Conservation (phyloP, 2,113 vertebrate species). For the Origma solitaria region DNA sequence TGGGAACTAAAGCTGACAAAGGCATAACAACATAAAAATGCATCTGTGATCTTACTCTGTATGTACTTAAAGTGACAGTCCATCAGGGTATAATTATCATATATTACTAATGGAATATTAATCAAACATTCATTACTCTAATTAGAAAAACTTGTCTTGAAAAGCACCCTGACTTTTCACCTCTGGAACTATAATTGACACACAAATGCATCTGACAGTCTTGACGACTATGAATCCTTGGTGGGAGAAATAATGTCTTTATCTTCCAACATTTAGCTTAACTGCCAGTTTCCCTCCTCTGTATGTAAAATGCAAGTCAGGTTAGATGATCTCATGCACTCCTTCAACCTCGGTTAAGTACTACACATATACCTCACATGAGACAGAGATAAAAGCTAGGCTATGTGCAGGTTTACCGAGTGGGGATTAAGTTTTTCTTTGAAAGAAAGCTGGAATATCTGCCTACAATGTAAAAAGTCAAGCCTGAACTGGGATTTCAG, state of each 20-base stretch:
- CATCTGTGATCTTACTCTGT: background rate
- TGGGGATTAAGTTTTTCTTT: background rate
- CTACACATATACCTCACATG: background rate
- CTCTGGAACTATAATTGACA: conserved; percentile 10
- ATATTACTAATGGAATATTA: conserved; percentile 27
- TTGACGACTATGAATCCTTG: background rate
- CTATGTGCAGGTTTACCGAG: background rate
- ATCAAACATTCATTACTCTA: conserved; percentile 5
- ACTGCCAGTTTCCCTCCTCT: background rate
- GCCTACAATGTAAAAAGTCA: background rate
- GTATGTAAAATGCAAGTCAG: background rate
- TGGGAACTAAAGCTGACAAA: background rate
- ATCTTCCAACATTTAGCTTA: background rate
- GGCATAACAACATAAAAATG: background rate
- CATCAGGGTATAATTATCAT: background rate
- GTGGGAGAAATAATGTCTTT: background rate
- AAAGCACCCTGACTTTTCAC: conserved; percentile 37
- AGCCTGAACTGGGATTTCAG: background rate
- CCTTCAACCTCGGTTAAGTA: background rate
- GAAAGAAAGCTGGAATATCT: background rate
- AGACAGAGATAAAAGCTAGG: background rate
- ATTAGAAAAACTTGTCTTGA: conserved; percentile 16
- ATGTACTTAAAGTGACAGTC: background rate
- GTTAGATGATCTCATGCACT: background rate
- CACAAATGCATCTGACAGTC: background rate